Percentiles rank a stretch among this genome's conserved stretches.
These are phyloP conservation scores for Himalopsyche kuldschensis DNA, from an alignment of 2,888 invertebrate species.

Conservation along the genomic window DNA sequence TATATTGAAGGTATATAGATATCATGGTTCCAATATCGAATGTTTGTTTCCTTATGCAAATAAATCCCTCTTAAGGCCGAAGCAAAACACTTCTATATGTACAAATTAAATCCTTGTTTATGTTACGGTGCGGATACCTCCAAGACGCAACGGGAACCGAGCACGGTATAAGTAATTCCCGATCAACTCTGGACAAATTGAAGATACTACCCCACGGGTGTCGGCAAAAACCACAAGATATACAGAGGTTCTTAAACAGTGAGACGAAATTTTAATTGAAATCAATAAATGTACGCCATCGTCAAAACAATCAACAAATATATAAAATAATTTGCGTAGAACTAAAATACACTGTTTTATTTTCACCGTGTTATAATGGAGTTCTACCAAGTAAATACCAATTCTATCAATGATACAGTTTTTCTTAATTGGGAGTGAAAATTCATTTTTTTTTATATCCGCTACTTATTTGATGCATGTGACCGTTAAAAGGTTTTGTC, in stretches of 20 bases:
- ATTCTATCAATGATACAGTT: too few species aligned
- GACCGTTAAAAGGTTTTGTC: too few species aligned
- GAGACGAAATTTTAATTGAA: too few species aligned
- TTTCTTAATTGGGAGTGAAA: too few species aligned
- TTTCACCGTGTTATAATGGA: too few species aligned
- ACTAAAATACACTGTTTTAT: too few species aligned
- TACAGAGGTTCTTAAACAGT: not conserved
- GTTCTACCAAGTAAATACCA: too few species aligned
- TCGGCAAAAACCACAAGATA: not conserved
- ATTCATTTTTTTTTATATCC: too few species aligned
- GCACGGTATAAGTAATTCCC: conserved; percentile 21
- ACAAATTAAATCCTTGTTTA: not conserved
- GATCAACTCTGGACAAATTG: conserved; percentile 22
- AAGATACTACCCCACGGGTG: conserved; percentile 1
- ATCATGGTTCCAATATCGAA: not conserved
- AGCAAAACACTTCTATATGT: not conserved
- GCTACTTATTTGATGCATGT: too few species aligned
- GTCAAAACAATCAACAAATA: too few species aligned
- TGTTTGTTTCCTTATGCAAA: not conserved
- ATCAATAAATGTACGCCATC: too few species aligned
- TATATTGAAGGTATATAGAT: not conserved
- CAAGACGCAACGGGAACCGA: not conserved
- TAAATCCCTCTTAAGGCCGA: not conserved
- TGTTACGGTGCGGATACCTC: not conserved
- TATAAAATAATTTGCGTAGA: too few species aligned